These are phyloP conservation scores for Xanthorhoe designata DNA, from an alignment of 2,888 invertebrate genomes.

Conservation along the genomic window DNA sequence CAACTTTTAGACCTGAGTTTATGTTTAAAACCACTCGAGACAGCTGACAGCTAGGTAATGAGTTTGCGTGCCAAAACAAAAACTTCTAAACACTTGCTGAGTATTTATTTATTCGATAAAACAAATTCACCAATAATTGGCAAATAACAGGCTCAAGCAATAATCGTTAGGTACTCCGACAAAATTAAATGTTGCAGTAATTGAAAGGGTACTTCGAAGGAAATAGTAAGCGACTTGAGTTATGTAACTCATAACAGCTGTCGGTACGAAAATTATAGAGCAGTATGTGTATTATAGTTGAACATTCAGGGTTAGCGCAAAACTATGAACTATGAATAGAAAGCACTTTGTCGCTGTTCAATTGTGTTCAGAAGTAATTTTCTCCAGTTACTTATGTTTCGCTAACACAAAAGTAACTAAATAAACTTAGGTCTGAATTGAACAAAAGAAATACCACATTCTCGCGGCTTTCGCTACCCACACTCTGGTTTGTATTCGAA, in stretches of 20 bases:
- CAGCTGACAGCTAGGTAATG: constrained; percentile 73
- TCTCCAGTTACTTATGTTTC: too few relatives aligned
- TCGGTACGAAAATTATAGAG: too few relatives aligned
- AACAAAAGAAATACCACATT: too few relatives aligned
- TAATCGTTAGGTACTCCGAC: constrained; percentile 25
- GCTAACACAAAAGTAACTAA: too few relatives aligned
- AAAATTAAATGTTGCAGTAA: constrained; percentile 26
- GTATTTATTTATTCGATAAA: constrained; percentile 34
- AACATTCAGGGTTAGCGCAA: too few relatives aligned
- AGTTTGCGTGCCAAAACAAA: constrained; percentile 65
- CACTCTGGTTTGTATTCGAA: too few relatives aligned
- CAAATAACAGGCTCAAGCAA: constrained; percentile 17
- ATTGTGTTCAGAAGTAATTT: too few relatives aligned
- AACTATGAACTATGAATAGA: too few relatives aligned
- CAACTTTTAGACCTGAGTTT: constrained; percentile 53
- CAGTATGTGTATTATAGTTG: too few relatives aligned
- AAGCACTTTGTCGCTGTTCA: too few relatives aligned
- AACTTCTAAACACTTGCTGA: constrained; percentile 43
- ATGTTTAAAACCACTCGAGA: constrained; percentile 54
- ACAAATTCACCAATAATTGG: constrained; percentile 30
- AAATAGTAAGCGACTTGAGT: constrained; percentile 10
- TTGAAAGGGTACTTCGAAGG: constrained; percentile 24
- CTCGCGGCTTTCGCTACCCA: too few relatives aligned
- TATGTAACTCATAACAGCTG: neutral
- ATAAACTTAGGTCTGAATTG: too few relatives aligned